These are phyloP conservation scores for Ditula angustiorana DNA, from an alignment of 2,888 invertebrate species.

Conservation along the genomic window DNA sequence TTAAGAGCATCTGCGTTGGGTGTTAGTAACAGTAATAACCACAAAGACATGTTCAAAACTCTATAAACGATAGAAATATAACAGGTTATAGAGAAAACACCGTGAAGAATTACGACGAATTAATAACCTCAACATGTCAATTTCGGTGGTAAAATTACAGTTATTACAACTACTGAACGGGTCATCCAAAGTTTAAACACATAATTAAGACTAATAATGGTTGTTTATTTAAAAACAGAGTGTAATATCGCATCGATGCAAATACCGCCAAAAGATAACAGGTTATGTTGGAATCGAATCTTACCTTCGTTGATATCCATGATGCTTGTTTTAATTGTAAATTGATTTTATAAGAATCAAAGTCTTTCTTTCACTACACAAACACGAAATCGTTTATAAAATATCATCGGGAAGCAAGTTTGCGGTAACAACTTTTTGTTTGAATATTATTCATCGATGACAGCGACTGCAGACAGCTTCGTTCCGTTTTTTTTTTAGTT, in stretches of 20 bases:
- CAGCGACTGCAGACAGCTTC: too few relatives aligned
- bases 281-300: conserved; percentile 50
- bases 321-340: conserved; percentile 31
- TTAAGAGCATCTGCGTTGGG: not conserved
- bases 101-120: conserved; percentile 14
- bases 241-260: not conserved
- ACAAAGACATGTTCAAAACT: not conserved
- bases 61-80: not conserved
- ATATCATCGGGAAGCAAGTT: conserved; percentile 18
- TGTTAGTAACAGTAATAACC: not conserved
- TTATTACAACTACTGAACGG: not conserved
- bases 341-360: not conserved
- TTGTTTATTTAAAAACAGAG: not conserved
- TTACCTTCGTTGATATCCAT: conserved; percentile 79
- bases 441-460: conserved; percentile 24
- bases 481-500: too few relatives aligned
- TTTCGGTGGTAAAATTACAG: not conserved
- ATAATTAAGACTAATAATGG: not conserved
- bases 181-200: not conserved
- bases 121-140: conserved; percentile 23
- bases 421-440: conserved; percentile 36
- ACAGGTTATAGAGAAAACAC: not conserved
- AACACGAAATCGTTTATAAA: not conserved
- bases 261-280: conserved; percentile 49
- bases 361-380: conserved; percentile 18